Percentiles rank a stretch among this genome's conserved stretches.
Evolutionary conservation across 2,797 vertebrate species (phyloP).

Genomic region (Cephalopachus bancanus): DNA sequence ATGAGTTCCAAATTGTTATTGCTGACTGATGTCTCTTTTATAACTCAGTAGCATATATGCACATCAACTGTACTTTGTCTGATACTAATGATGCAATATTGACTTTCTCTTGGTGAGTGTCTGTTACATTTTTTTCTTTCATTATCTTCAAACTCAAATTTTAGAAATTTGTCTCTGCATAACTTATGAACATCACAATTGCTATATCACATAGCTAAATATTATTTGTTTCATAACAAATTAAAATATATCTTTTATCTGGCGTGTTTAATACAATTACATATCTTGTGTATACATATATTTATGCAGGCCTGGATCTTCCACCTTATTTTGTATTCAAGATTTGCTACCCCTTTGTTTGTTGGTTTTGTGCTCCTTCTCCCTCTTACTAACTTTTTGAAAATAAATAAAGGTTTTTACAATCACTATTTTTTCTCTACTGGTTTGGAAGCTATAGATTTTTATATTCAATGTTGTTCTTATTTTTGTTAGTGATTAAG

Average conservation of each 20-base stretch:
- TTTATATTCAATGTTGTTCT: not conserved
- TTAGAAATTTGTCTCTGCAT: not conserved
- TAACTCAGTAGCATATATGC: rapidly evolving
- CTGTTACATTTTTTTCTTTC: not conserved
- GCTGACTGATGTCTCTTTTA: not conserved
- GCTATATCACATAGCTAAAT: not conserved
- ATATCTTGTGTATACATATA: not conserved
- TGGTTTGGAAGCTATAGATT: not conserved
- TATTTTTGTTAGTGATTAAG: not conserved
- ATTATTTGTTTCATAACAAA: not conserved
- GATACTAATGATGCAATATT: not conserved
- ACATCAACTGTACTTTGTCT: not conserved
- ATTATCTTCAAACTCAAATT: not conserved
- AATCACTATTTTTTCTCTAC: not conserved
- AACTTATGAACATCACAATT: no score
- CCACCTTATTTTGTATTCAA: not conserved
- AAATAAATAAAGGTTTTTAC: not conserved
- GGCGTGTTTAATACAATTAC: not conserved
- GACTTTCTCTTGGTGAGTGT: rapidly evolving
- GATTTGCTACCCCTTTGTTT: not conserved
- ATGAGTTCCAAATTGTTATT: rapidly evolving
- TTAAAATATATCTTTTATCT: not conserved
- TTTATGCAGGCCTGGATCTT: not conserved
- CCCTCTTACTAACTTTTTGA: not conserved
- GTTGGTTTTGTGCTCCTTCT: not conserved